Evolutionary conservation across 2,888 invertebrate genomes (phyloP).

Genomic region (Cephus pygmeus): DNA sequence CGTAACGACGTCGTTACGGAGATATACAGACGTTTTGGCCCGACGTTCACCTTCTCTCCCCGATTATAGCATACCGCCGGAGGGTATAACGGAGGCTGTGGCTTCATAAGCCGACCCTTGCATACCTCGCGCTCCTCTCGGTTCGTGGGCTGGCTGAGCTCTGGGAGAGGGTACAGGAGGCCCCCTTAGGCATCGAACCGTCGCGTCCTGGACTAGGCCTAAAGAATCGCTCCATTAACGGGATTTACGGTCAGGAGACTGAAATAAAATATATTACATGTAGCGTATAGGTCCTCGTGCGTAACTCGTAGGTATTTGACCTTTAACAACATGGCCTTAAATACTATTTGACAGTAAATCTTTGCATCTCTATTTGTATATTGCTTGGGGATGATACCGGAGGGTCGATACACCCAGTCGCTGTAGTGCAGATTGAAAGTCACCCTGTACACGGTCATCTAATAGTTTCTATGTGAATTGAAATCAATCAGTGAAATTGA

Average conservation of each 20-base stretch:
- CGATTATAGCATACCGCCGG: slow-evolving; percentile 58
- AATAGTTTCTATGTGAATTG: background rate
- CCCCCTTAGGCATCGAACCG: slow-evolving; percentile 24
- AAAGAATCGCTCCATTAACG: slow-evolving; percentile 57
- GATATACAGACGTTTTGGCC: slow-evolving; percentile 59
- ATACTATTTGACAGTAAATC: background rate
- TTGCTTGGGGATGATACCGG: background rate
- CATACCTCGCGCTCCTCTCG: slow-evolving; percentile 44
- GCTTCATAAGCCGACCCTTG: slow-evolving; percentile 58
- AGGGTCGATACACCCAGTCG: background rate
- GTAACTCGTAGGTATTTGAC: background rate
- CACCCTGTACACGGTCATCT: background rate
- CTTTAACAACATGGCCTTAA: background rate
- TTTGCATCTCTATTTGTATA: background rate
- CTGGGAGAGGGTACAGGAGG: slow-evolving; percentile 11
- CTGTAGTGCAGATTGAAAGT: background rate
- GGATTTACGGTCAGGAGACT: slow-evolving; percentile 48
- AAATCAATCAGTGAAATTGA: slow-evolving; percentile 42
- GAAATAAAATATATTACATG: slow-evolving; percentile 46
- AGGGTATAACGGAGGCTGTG: slow-evolving; percentile 50
- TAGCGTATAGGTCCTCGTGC: background rate
- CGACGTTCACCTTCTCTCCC: slow-evolving; percentile 46
- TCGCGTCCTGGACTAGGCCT: slow-evolving; percentile 33
- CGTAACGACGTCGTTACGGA: slow-evolving; percentile 64
- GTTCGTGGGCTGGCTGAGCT: background rate